Conservation (phyloP, 2,797 vertebrate species). For the Microhierax caerulescens region DNA sequence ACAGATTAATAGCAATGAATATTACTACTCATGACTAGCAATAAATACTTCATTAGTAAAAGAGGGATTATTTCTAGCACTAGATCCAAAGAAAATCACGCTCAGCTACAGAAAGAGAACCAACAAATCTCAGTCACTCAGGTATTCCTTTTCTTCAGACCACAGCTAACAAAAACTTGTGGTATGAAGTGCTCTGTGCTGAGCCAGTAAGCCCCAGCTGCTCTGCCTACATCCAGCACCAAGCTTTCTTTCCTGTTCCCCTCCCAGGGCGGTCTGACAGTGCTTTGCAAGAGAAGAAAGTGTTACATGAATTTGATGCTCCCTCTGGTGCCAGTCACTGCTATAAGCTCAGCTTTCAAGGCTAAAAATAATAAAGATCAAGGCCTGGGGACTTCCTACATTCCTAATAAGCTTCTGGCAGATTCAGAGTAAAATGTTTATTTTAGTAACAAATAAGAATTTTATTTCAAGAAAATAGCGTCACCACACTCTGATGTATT, state of each 20-base stretch:
- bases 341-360: background rate
- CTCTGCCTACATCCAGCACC: background rate
- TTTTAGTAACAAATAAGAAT: background rate
- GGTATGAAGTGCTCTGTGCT: background rate
- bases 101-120: background rate
- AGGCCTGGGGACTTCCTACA: background rate
- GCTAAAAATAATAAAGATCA: background rate
- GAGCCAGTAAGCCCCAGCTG: background rate
- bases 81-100: background rate
- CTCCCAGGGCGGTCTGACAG: background rate
- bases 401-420: background rate
- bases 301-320: background rate
- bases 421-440: background rate
- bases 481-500: background rate
- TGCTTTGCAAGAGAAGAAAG: background rate
- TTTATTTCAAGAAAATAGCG: background rate
- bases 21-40: background rate
- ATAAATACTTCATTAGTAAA: background rate
- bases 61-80: background rate
- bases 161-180: background rate
- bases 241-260: background rate
- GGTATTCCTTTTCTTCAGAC: background rate
- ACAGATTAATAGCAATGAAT: background rate
- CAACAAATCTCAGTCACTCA: background rate
- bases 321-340: background rate